These are phyloP conservation scores for Grammomys dolichurus DNA, from an alignment of 2,113 vertebrate genomes.

Conservation along the genomic window DNA sequence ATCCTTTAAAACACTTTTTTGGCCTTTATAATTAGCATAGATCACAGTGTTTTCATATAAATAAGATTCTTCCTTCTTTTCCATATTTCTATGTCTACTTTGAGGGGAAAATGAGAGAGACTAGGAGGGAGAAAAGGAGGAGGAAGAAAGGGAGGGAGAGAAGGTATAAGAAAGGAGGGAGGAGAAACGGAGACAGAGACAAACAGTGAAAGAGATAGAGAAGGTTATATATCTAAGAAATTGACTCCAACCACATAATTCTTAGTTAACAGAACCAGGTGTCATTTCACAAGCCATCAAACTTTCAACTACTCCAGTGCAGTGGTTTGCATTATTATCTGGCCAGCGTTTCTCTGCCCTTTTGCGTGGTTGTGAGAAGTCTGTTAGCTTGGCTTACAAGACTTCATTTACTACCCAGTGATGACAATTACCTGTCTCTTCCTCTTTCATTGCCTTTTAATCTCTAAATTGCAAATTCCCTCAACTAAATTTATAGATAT, in stretches of 20 bases:
- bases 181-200: background rate
- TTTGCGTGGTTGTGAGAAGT: conserved; percentile 36
- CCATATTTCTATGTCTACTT: background rate
- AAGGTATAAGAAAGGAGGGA: background rate
- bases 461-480: conserved; percentile 54
- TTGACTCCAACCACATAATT: background rate
- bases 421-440: conserved; percentile 71
- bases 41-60: background rate
- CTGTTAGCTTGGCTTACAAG: conserved; percentile 45
- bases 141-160: fast-evolving
- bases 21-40: background rate
- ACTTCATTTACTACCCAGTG: conserved; percentile 52
- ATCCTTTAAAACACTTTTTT: background rate
- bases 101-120: background rate
- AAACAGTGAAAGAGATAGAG: background rate
- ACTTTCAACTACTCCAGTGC: background rate
- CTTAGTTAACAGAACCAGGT: background rate
- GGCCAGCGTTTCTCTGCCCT: background rate
- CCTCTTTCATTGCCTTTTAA: conserved; percentile 60
- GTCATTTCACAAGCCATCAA: background rate
- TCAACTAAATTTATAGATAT: conserved; percentile 65
- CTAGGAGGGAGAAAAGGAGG: fast-evolving
- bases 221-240: background rate
- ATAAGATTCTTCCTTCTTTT: background rate
- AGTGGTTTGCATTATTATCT: conserved; percentile 66